phyloP scores from a whole-genome alignment of 2,113 vertebrate species.

The Anolis carolinensis region DNA sequence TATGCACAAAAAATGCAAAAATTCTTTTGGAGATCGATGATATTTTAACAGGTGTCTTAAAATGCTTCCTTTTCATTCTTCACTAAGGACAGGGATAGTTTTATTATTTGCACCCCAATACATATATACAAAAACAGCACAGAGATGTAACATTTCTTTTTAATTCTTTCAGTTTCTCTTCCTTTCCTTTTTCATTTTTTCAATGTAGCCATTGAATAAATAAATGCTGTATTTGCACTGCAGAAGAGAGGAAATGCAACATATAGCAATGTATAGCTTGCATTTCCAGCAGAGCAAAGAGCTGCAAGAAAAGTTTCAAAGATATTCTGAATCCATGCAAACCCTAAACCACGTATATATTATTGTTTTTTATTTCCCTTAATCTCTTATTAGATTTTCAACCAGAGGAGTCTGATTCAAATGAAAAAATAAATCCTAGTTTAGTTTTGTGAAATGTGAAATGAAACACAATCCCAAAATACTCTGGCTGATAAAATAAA shows the following conservation, averaged over 20 bases:
- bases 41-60: too few species aligned
- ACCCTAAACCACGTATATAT: too few species aligned
- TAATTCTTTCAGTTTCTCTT: not conserved
- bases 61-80: too few species aligned
- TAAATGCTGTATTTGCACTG: not conserved
- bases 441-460: too few species aligned
- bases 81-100: too few species aligned
- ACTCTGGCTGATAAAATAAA: not conserved
- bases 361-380: too few species aligned
- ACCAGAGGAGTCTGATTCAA: not conserved
- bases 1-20: too few species aligned
- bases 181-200: not conserved
- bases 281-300: not conserved
- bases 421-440: too few species aligned
- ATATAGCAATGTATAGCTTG: not conserved
- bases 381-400: not conserved
- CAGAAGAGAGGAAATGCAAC: not conserved
- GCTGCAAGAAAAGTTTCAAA: not conserved
- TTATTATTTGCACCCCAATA: too few species aligned
- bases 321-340: not conserved
- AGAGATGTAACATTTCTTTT: not conserved
- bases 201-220: too few species aligned
- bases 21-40: too few species aligned
- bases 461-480: not conserved
- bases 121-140: too few species aligned